Evolutionary conservation across 2,797 vertebrate genomes (phyloP), one percentile per base, ranked within the genome.

Genomic region (Nyctalus aviator): DNA sequence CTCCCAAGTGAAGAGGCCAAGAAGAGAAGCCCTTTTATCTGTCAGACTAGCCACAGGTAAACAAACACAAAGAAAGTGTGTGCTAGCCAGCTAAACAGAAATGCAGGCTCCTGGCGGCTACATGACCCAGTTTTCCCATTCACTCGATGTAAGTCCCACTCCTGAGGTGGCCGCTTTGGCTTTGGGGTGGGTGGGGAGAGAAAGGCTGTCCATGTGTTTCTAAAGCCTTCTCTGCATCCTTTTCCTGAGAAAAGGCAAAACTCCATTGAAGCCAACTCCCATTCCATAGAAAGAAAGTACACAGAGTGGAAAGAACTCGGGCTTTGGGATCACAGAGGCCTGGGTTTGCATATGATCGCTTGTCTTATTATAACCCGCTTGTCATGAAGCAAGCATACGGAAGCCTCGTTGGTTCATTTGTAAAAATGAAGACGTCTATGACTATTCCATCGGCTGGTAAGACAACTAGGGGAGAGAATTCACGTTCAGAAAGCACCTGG

Each of bases 41-140:
- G 97, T 97, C 97, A 96, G 97, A 98, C 95, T 96, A 96, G 93
- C 77, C 93, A 59, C 72, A 95, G 86, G 97, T 97, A 98, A 98
- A 98, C 96, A 98, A 94, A 96, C 79, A 97, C 78, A 96, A 91
- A 96, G 90, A 84, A 94, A 91, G 81, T 0, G 1, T 5, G 0
- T 35, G 48, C 92, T 90, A 64, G 78, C 95, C 97, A 96, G 88
- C 93, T 96, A 84, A 96, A 95, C 10, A 95, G 87, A 96, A 95
- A 97, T 2, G 11, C 10, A 53, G 94, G 96, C 94, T 64, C 86
- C 84, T 88, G 82, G 84, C 92, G 57, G 87, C 77, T 46, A 5
- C 11, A 1, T 82, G 30, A 95, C 90, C 83, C 6, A 0, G 7
- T 77, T 92, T 77, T n/a, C 5, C 44, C 0, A 0, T 30, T 57